phyloP scores from a whole-genome alignment of 2,888 invertebrate species.

The Microctonus hyperodae region DNA sequence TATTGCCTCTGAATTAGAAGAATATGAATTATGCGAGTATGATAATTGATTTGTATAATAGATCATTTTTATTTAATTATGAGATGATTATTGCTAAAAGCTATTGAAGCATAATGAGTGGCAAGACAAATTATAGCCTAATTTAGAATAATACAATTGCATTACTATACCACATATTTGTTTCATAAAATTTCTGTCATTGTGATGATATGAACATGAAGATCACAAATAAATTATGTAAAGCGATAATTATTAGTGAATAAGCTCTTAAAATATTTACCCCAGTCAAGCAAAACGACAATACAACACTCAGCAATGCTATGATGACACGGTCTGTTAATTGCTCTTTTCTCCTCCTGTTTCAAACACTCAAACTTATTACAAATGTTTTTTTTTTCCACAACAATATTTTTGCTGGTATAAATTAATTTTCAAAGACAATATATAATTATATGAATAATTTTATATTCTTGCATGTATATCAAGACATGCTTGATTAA shows the following conservation, averaged over 20 bases:
- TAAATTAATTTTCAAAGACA: background rate
- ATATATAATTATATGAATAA: background rate
- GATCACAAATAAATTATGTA: background rate
- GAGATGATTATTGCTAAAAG: background rate
- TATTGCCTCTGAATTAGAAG: background rate
- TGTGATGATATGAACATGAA: background rate
- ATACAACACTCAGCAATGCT: conserved; percentile 62
- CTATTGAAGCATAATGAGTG: background rate
- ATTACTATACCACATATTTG: background rate
- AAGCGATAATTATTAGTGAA: conserved; percentile 32
- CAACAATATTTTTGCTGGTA: conserved; percentile 13
- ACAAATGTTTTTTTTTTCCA: conserved; percentile 17
- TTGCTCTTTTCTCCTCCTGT: conserved; percentile 62
- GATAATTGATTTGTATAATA: background rate
- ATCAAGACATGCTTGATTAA: conserved; percentile 45
- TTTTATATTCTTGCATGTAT: conserved; percentile 6
- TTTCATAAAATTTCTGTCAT: background rate
- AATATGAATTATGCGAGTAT: background rate
- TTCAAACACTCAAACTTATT: conserved; percentile 59
- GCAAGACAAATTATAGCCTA: too few species aligned
- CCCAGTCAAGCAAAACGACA: conserved; percentile 62
- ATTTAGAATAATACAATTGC: too few species aligned
- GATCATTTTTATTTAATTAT: background rate
- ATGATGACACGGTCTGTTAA: conserved; percentile 61
- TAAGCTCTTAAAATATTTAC: conserved; percentile 59